These are phyloP conservation scores for Drosophila burlai DNA, from an alignment of 1,140 invertebrate species.

Conservation along the genomic window DNA sequence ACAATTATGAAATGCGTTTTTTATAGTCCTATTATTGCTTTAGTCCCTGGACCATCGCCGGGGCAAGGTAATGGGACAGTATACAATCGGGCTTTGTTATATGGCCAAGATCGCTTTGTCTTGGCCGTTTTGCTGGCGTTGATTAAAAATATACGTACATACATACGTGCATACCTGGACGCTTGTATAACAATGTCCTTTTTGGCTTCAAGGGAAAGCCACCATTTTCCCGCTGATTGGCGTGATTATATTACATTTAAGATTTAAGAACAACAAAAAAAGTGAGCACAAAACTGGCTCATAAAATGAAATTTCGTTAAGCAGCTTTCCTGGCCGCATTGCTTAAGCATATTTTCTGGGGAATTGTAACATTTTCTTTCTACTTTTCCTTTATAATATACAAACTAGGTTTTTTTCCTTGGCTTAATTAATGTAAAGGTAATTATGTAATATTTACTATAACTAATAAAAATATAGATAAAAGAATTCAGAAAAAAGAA, in stretches of 20 bases:
- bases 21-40: conserved; percentile 78
- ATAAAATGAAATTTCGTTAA: conserved; percentile 13
- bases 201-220: conserved; percentile 10
- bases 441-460: too few species aligned
- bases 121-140: conserved; percentile 28
- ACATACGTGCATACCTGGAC: neutral
- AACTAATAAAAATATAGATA: neutral
- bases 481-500: neutral
- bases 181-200: conserved; percentile 22
- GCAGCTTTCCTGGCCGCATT: conserved; percentile 7
- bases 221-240: conserved; percentile 3
- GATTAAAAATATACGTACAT: conserved; percentile 44
- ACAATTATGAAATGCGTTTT: conserved; percentile 80
- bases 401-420: neutral
- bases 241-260: conserved; percentile 21
- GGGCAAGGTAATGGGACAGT: conserved; percentile 2
- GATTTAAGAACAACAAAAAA: conserved; percentile 1
- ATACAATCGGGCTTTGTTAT: conserved; percentile 49
- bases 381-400: neutral
- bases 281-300: neutral
- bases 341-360: neutral
- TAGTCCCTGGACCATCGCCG: neutral
- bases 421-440: too few species aligned
- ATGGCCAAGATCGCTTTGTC: conserved; percentile 53
- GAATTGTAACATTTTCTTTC: neutral